Percentiles rank a stretch among this genome's conserved stretches.
phyloP scores from a whole-genome alignment of 1,140 invertebrate genomes.

The Drosophila jambulina region DNA sequence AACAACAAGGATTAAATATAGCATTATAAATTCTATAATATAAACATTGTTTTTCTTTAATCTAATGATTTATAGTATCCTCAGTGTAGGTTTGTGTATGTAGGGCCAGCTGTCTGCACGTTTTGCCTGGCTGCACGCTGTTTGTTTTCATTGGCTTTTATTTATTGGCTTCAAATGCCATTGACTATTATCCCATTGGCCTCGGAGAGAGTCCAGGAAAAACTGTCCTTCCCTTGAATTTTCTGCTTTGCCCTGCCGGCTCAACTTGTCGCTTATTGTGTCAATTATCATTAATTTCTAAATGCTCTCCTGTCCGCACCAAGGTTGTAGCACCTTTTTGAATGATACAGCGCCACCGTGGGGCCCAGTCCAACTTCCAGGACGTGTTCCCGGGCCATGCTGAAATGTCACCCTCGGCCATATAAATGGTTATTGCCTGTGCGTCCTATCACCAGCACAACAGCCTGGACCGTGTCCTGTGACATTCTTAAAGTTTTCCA shows the following conservation, averaged over 20 bases:
- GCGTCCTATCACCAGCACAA: slow-evolving; percentile 54
- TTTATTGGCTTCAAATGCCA: slow-evolving; percentile 81
- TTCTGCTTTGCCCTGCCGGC: slow-evolving; percentile 26
- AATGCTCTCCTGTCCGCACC: slow-evolving; percentile 72
- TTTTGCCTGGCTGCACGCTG: slow-evolving; percentile 46
- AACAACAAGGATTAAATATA: neutral
- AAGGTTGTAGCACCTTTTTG: slow-evolving; percentile 72
- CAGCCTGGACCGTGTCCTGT: slow-evolving; percentile 26
- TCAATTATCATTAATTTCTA: slow-evolving; percentile 83
- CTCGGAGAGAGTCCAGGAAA: slow-evolving; percentile 22
- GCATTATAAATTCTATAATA: neutral
- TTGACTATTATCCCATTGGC: slow-evolving; percentile 63
- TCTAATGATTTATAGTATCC: neutral
- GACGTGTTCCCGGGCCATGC: slow-evolving; percentile 35
- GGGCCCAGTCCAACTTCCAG: slow-evolving; percentile 10
- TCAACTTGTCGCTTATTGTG: slow-evolving; percentile 82
- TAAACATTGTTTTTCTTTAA: too few relatives aligned
- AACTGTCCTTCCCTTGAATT: slow-evolving; percentile 11
- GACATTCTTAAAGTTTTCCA: slow-evolving; percentile 57
- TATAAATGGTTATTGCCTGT: slow-evolving; percentile 79
- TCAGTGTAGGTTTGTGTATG: slow-evolving; percentile 14
- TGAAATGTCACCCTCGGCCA: slow-evolving; percentile 61
- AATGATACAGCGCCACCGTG: slow-evolving; percentile 28
- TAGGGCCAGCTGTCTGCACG: slow-evolving; percentile 40
- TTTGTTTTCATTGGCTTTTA: slow-evolving; percentile 77